phyloP scores from a whole-genome alignment of 1,140 invertebrate genomes.

The Papilio machaon region DNA sequence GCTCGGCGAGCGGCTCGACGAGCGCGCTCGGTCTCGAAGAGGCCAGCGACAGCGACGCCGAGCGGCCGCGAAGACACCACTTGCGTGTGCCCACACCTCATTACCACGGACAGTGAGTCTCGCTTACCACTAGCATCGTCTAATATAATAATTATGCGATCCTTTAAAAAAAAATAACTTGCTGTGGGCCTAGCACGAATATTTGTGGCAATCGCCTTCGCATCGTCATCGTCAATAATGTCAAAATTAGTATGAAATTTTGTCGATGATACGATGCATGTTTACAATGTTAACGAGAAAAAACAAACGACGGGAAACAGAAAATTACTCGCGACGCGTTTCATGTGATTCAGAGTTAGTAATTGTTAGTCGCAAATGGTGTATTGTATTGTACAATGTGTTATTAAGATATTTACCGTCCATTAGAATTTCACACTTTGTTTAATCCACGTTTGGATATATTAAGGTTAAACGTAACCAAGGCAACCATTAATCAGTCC shows the following conservation, averaged over 20 bases:
- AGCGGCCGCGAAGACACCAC: slow-evolving; percentile 65
- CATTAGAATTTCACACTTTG: neutral
- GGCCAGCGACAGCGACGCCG: slow-evolving; percentile 75
- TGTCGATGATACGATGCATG: neutral
- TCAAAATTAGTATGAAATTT: too few species aligned
- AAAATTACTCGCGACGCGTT: slow-evolving; percentile 10
- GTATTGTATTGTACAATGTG: neutral
- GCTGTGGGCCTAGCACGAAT: too few species aligned
- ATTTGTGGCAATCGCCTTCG: too few species aligned
- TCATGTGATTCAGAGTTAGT: slow-evolving; percentile 6
- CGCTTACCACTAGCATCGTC: neutral
- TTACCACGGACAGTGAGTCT: slow-evolving; percentile 69
- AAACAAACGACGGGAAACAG: neutral
- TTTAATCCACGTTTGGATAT: neutral
- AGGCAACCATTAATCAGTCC: too few species aligned
- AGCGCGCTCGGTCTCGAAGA: slow-evolving; percentile 67
- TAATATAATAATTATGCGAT: neutral
- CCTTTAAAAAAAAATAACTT: neutral
- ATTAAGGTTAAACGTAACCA: too few species aligned
- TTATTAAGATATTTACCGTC: neutral
- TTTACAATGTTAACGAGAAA: neutral
- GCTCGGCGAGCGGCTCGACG: slow-evolving; percentile 72
- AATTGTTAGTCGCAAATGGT: neutral
- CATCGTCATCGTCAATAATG: too few species aligned
- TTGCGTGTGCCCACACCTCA: slow-evolving; percentile 72